Base-by-base conservation (phyloP, 2,113 vertebrate species). In the Saguinus midas region DNA sequence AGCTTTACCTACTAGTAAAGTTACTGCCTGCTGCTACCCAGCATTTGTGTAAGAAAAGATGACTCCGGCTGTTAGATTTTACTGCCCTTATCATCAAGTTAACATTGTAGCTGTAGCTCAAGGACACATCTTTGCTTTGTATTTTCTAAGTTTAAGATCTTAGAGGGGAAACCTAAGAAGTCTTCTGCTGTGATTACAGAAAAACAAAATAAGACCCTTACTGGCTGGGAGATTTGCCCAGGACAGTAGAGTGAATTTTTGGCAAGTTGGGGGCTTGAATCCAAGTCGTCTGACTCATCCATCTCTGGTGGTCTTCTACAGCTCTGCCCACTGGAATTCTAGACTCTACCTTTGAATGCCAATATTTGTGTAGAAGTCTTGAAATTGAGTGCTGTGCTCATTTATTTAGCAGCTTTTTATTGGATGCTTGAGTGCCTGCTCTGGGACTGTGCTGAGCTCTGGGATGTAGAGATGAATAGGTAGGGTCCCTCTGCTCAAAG, bases 101-200 rank as follows among this genome's bases (percentile, higher is more conserved):
- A 84, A 81, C 81, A 61, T 17, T 70, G 29, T 94, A 92, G 84
- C 57, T 61, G 37, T 40, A 58, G 78, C 88, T 94, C 94, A 82
- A 88, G 58, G 76, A 57, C 21, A 8, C 27, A 55, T 87, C 61
- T 94, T 95, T 61, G 64, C 70, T 75, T 52, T 29, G 1, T 14
- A 14, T 81, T 94, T 95, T 93, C n/a, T 35, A 84, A 88, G 23
- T 87, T 83, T 87, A 95, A 70, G 70, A 64, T 14, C 37, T 90
- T 87, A 79, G 86, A 70, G n/a, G 35, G 35, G 23, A 90, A 96
- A 86, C 55, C 58, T 76, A 82, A 86, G 52, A 91, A 52, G 2
- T 61, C n/a, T 81, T 88, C 68, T 91, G 5, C 76, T 81, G 1
- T 80, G 17, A 85, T 93, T 87, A 58, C 27, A 50, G 57, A 84